Evolutionary conservation across 2,888 invertebrate species (phyloP).

Genomic region (Crepidodera aurea): DNA sequence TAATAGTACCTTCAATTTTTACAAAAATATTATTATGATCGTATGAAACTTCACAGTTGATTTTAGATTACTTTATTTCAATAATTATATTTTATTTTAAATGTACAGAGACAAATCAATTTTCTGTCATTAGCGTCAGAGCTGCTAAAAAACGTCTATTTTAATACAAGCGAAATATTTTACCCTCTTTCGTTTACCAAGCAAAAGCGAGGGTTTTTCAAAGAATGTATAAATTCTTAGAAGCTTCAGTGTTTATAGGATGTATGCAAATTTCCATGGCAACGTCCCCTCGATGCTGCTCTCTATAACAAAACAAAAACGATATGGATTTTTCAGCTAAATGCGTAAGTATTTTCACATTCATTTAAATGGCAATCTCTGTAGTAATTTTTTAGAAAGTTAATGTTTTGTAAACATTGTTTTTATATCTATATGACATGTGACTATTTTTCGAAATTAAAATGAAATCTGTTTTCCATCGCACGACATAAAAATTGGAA

Average conservation of each 20-base stretch:
- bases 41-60: too few species aligned
- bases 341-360: constrained; percentile 44
- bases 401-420: neutral
- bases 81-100: too few species aligned
- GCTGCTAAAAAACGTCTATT: neutral
- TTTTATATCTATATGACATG: neutral
- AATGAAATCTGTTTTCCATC: too few species aligned
- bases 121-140: neutral
- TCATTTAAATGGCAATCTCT: constrained; percentile 24
- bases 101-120: too few species aligned
- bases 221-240: constrained; percentile 46
- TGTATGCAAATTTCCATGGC: constrained; percentile 62
- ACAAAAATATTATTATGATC: too few species aligned
- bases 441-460: neutral
- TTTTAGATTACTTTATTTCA: too few species aligned
- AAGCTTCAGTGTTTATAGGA: constrained; percentile 58
- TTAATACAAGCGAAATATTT: constrained; percentile 19
- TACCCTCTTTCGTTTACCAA: constrained; percentile 26
- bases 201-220: constrained; percentile 38
- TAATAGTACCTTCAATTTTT: too few species aligned
- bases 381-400: constrained; percentile 26
- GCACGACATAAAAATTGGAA: too few species aligned
- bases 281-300: constrained; percentile 52
- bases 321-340: constrained; percentile 59
- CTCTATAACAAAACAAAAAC: constrained; percentile 59